Evolutionary conservation across 2,797 vertebrate genomes (phyloP), one percentile per base, ranked within the genome.

Genomic region (Acanthurus lineatus): DNA sequence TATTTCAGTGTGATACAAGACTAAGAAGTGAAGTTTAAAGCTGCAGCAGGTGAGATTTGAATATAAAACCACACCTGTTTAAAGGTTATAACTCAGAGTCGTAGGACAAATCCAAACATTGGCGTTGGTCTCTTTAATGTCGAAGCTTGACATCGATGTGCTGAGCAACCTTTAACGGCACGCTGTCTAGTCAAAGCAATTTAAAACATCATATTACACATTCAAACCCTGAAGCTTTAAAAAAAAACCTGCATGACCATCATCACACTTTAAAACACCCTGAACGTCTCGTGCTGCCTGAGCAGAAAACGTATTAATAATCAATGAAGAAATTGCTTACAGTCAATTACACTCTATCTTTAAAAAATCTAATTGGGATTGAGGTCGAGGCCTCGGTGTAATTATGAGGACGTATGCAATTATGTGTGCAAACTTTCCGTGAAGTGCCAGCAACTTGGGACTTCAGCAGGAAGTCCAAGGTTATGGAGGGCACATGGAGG

Each of bases 371-470:
- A 66, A 77, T 80, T 65, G 10, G 76, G 71, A 77, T 53, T 20
- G 20, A 76, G 86, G 85, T 87, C 42, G 59, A 71, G 48, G 52
- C 56, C 67, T 53, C 9, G 14, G 45, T 75, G 83, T 82, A 84
- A 86, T 84, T 86, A 72, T 44, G n/a, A 63, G 48, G 60, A 78
- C 57, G 44, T 76, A 56, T 79, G 72, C 54, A 88, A 84, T 86
- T 79, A 80, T 59, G 63, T 57, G 69, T 71, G 82, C 73, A 86
- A 84, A 89, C 73, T 76, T 72, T 25, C 58, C 56, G 16, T 61
- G 28, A 69, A 60, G 59, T 5, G 25, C 35, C 53, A 17, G 17
- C 83, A 74, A 76, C 49, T 54, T 53, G 32, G 57, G 71, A 73
- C 69, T 81, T 77, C 67, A 60, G 53, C 76, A 63, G 52, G 57